Evolutionary conservation across 2,888 invertebrate species (phyloP).

Genomic region (Conomelus anceps): DNA sequence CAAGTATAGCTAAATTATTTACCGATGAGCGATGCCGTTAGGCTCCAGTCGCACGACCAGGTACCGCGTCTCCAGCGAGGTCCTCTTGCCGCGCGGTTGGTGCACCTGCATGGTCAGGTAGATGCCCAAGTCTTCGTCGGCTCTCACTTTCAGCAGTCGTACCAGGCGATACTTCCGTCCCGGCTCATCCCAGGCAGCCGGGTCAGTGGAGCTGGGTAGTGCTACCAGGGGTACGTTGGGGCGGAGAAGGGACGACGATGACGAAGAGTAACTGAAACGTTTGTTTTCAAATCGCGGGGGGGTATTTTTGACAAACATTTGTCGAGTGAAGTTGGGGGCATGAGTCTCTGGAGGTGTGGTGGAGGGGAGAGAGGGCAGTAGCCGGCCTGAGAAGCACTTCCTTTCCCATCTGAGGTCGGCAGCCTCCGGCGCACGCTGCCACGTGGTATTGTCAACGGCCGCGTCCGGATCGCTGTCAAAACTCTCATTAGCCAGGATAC

Average conservation of each 20-base stretch:
- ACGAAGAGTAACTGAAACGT: constrained; percentile 21
- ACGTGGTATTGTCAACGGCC: constrained; percentile 8
- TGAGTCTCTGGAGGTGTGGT: constrained; percentile 6
- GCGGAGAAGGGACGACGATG: constrained; percentile 42
- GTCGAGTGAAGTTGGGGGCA: constrained; percentile 30
- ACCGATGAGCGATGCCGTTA: constrained; percentile 49
- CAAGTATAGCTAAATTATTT: constrained; percentile 31
- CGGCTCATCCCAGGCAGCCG: constrained; percentile 43
- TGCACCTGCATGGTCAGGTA: constrained; percentile 60
- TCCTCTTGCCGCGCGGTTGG: constrained; percentile 37
- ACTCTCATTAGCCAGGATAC: constrained; percentile 36
- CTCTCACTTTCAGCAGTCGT: constrained; percentile 56
- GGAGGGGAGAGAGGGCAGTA: constrained; percentile 24
- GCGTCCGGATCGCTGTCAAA: constrained; percentile 33
- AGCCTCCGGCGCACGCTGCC: background rate
- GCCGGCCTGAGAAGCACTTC: constrained; percentile 25
- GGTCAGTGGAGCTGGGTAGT: constrained; percentile 52
- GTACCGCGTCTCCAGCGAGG: constrained; percentile 53
- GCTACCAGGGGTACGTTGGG: constrained; percentile 40
- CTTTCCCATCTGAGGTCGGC: constrained; percentile 23
- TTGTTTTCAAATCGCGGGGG: constrained; percentile 17
- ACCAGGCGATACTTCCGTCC: constrained; percentile 41
- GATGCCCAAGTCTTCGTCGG: constrained; percentile 63
- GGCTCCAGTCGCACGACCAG: constrained; percentile 45
- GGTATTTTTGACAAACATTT: constrained; percentile 33